phyloP scores from a whole-genome alignment of 2,113 vertebrate genomes.

The Silurus asotus region DNA sequence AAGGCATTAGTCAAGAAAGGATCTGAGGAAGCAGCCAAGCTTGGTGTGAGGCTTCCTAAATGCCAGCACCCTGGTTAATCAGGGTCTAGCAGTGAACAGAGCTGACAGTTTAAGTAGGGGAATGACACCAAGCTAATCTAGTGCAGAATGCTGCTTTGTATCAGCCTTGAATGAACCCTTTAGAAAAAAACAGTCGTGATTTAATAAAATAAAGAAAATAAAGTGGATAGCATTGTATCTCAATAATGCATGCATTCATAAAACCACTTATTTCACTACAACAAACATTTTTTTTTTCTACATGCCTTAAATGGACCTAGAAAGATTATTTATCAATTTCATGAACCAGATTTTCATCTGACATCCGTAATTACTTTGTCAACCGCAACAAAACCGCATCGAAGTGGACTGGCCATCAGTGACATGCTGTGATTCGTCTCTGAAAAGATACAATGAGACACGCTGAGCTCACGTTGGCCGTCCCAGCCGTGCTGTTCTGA shows the following conservation, averaged over 20 bases:
- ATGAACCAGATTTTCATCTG: background rate
- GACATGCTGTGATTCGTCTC: background rate
- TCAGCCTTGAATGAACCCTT: background rate
- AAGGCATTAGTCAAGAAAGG: slow-evolving; percentile 31
- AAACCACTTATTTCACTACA: background rate
- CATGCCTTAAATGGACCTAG: background rate
- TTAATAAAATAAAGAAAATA: slow-evolving; percentile 23
- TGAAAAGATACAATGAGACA: slow-evolving; percentile 20
- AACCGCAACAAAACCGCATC: background rate
- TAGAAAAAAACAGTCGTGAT: slow-evolving; percentile 23
- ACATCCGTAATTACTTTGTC: background rate
- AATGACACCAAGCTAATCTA: slow-evolving; percentile 47
- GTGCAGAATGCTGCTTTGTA: slow-evolving; percentile 31
- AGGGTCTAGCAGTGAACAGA: slow-evolving; percentile 39
- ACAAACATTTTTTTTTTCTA: background rate
- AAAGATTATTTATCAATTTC: background rate
- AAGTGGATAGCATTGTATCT: background rate
- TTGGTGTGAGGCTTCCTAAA: slow-evolving; percentile 48
- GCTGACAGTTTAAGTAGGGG: slow-evolving; percentile 50
- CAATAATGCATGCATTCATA: background rate
- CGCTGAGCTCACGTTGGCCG: background rate
- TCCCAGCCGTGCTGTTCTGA: slow-evolving; percentile 33
- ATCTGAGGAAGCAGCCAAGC: slow-evolving; percentile 49
- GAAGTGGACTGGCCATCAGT: background rate
- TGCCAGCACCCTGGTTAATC: slow-evolving; percentile 53